These are phyloP conservation scores for Microcebus lehilahytsara DNA, from an alignment of 2,113 vertebrate species.

Conservation along the genomic window DNA sequence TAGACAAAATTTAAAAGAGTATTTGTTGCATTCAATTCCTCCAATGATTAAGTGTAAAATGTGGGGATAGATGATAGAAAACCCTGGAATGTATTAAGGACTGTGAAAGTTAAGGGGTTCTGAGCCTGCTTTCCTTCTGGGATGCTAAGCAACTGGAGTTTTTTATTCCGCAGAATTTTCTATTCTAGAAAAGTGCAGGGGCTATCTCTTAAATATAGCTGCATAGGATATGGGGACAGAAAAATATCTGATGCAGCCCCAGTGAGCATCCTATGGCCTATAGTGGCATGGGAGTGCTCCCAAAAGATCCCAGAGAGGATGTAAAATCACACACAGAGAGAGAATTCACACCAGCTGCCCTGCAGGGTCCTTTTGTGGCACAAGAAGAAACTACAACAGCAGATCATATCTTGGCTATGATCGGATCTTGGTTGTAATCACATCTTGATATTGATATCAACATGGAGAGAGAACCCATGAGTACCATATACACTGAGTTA, in stretches of 20 bases:
- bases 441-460: not conserved
- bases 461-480: not conserved
- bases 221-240: not conserved
- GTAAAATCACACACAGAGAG: not conserved
- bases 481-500: not conserved
- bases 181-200: not conserved
- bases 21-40: not conserved
- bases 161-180: not conserved
- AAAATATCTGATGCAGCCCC: not conserved
- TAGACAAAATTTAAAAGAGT: not conserved
- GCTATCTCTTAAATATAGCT: not conserved
- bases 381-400: not conserved
- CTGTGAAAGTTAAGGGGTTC: not conserved
- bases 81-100: not conserved
- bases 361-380: not conserved
- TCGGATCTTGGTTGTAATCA: not conserved
- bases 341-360: not conserved
- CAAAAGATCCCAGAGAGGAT: not conserved
- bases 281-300: not conserved
- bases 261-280: not conserved
- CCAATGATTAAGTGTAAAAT: not conserved
- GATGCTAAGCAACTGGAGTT: not conserved
- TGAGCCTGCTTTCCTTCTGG: not conserved
- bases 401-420: not conserved
- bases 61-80: not conserved